Conservation (phyloP, 2,113 vertebrate species). For the Eleginops maclovinus region DNA sequence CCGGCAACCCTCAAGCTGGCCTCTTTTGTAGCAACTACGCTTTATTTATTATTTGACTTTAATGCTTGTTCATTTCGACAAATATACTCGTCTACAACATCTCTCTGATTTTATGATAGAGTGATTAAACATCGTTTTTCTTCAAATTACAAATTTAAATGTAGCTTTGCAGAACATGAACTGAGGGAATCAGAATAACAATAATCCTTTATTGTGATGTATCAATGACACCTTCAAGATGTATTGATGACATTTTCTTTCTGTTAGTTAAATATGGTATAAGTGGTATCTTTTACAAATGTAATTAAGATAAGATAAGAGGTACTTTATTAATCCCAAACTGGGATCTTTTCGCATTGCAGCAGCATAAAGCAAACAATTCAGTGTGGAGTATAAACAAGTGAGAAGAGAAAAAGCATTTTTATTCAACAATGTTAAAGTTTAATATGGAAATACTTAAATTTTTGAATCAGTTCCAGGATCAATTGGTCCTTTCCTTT, state of each 20-base stretch:
- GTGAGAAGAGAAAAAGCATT: not conserved
- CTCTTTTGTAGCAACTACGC: not conserved
- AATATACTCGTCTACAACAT: not conserved
- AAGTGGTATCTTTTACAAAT: not conserved
- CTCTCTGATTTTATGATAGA: not conserved
- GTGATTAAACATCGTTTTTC: not conserved
- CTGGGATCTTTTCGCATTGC: not conserved
- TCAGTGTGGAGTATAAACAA: not conserved
- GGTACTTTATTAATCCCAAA: too few species aligned
- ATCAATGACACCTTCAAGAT: conserved; percentile 20
- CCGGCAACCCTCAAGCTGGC: not conserved
- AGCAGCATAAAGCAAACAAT: too few species aligned
- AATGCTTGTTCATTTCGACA: not conserved
- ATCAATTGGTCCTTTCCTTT: not conserved
- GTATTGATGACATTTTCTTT: not conserved
- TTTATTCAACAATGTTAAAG: not conserved
- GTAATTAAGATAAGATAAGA: too few species aligned
- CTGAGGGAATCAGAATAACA: not conserved
- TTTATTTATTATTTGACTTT: not conserved
- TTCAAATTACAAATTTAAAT: not conserved
- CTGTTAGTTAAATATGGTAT: not conserved
- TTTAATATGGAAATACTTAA: not conserved
- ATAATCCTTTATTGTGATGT: conserved; percentile 23
- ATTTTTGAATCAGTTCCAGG: not conserved
- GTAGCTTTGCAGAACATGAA: not conserved